Evolutionary conservation across 2,113 vertebrate species (phyloP).

Genomic region (Sisor rabdophorus): DNA sequence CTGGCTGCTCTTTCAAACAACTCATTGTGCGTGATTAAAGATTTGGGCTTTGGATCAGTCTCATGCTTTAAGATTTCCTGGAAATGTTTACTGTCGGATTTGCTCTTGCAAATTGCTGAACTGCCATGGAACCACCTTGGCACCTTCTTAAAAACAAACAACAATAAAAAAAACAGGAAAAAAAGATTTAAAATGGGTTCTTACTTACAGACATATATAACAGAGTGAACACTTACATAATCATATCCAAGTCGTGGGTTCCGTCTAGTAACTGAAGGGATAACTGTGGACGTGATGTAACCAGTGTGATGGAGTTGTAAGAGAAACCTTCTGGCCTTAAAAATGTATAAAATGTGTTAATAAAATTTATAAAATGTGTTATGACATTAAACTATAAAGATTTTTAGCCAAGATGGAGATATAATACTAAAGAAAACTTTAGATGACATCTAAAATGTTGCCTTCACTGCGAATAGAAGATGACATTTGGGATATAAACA

Average conservation of each 20-base stretch:
- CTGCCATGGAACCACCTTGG: constrained; percentile 56
- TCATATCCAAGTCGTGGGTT: constrained; percentile 4
- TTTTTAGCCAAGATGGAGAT: background rate
- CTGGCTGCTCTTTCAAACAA: constrained; percentile 63
- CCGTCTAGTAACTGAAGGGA: background rate
- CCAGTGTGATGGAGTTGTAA: constrained; percentile 46
- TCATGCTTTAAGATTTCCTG: constrained; percentile 7
- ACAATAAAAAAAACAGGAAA: background rate
- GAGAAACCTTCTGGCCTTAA: constrained; percentile 57
- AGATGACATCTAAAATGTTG: background rate
- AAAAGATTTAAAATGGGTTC: background rate
- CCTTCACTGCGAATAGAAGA: background rate
- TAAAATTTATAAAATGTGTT: no score
- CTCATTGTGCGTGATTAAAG: constrained; percentile 58
- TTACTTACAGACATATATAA: background rate
- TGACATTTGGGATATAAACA: background rate
- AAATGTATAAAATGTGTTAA: no score
- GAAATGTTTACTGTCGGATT: constrained; percentile 9
- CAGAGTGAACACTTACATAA: constrained; percentile 51
- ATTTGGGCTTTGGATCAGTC: constrained; percentile 1
- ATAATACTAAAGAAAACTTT: background rate
- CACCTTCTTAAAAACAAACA: no score
- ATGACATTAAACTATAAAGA: background rate
- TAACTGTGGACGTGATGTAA: background rate
- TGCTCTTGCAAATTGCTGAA: constrained; percentile 33